phyloP scores from a whole-genome alignment of 2,797 vertebrate species.

The Rhinatrema bivittatum region DNA sequence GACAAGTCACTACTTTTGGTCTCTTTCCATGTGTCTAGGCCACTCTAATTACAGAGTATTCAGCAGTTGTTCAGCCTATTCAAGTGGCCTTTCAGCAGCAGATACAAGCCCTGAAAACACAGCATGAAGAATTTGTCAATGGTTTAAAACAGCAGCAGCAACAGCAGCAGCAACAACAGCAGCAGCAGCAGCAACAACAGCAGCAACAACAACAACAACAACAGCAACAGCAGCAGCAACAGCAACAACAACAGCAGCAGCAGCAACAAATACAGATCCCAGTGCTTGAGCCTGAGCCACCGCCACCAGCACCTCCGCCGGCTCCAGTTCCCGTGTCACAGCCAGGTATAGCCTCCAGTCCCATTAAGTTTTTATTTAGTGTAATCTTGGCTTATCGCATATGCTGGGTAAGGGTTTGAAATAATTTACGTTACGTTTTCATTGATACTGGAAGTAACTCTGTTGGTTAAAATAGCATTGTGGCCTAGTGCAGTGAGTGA shows the following conservation, averaged over 20 bases:
- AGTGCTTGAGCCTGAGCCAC: constrained; percentile 42
- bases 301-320: constrained; percentile 34
- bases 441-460: too few relatives aligned
- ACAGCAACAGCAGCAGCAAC: constrained; percentile 27
- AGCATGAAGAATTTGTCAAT: constrained; percentile 86
- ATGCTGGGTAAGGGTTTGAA: too few relatives aligned
- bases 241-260: constrained; percentile 30
- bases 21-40: too few relatives aligned
- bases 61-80: constrained; percentile 81
- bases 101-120: constrained; percentile 84
- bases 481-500: too few relatives aligned
- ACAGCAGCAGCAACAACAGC: constrained; percentile 44
- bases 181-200: constrained; percentile 30
- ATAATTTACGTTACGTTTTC: too few relatives aligned
- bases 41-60: constrained; percentile 83
- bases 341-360: constrained; percentile 33
- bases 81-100: constrained; percentile 95
- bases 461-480: too few relatives aligned
- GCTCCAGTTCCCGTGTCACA: constrained; percentile 36
- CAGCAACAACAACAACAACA: constrained; percentile 38
- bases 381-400: too few relatives aligned
- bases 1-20: too few relatives aligned
- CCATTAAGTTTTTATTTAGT: background rate
- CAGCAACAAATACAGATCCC: constrained; percentile 59
- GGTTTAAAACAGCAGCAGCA: constrained; percentile 73